These are phyloP conservation scores for Liolophura sinensis DNA, from an alignment of 1,140 invertebrate species.

Conservation along the genomic window DNA sequence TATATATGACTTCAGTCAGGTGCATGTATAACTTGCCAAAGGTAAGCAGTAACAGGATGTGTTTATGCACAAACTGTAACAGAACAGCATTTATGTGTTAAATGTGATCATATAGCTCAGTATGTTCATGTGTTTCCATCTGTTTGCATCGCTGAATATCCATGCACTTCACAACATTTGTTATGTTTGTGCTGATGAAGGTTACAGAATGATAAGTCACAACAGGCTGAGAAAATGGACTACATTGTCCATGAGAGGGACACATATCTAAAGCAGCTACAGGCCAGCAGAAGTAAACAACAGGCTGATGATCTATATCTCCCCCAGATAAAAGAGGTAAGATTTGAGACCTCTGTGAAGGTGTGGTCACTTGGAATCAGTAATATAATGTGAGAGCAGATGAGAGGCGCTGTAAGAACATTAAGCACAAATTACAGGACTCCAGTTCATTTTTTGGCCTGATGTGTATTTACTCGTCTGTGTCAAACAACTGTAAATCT, in stretches of 20 bases:
- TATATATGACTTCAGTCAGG: no score
- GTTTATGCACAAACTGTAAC: background rate
- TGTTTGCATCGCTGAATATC: background rate
- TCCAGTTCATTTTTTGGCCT: no score
- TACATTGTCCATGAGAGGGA: constrained; percentile 30
- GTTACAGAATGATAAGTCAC: constrained; percentile 9
- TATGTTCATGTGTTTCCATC: background rate
- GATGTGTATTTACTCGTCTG: no score
- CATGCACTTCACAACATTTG: background rate
- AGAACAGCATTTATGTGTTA: constrained; percentile 2
- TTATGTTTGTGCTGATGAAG: background rate
- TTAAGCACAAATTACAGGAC: no score
- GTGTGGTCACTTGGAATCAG: background rate
- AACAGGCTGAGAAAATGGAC: constrained; percentile 12
- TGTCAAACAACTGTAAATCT: no score
- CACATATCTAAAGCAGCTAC: constrained; percentile 22
- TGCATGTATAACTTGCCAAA: background rate
- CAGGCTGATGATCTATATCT: constrained; percentile 46
- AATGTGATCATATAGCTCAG: constrained; percentile 10
- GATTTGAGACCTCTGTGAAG: background rate
- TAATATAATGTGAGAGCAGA: no score
- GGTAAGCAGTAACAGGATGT: constrained; percentile 6
- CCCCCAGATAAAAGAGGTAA: constrained; percentile 51
- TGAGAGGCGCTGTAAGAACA: no score
- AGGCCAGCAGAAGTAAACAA: constrained; percentile 19